Percentiles rank a stretch among this genome's conserved stretches.
phyloP scores from a whole-genome alignment of 2,888 invertebrate genomes.

The Adelognathus sp. region DNA sequence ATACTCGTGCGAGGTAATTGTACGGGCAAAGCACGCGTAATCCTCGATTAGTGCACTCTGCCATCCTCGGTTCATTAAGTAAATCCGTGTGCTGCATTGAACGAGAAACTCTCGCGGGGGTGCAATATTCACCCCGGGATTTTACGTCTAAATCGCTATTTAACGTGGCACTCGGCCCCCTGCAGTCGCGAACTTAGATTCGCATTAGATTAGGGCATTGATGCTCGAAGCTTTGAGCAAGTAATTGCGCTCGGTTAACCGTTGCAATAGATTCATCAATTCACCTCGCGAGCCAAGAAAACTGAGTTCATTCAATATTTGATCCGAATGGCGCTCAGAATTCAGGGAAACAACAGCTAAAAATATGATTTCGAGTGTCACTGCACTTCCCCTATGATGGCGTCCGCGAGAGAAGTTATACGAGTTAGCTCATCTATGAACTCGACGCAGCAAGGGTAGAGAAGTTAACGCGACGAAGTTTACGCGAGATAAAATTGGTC shows the following conservation, averaged over 20 bases:
- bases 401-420: conserved; percentile 1
- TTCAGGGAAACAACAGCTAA: too few species aligned
- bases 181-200: conserved; percentile 50
- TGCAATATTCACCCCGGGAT: conserved; percentile 22
- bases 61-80: conserved; percentile 45
- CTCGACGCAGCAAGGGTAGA: conserved; percentile 28
- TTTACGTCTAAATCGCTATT: conserved; percentile 49
- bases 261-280: too few species aligned
- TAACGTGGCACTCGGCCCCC: conserved; percentile 24
- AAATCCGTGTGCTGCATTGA: conserved; percentile 25
- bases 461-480: conserved; percentile 29
- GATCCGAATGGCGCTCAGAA: too few species aligned
- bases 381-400: conserved; percentile 39
- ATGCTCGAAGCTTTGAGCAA: conserved; percentile 36
- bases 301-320: too few species aligned
- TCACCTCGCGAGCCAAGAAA: too few species aligned
- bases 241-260: conserved; percentile 43
- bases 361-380: conserved; percentile 60
- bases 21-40: neutral
- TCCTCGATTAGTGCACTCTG: neutral
- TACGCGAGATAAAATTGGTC: conserved; percentile 56
- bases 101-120: conserved; percentile 3
- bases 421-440: conserved; percentile 14
- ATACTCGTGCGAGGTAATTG: neutral
- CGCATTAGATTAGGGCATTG: too few species aligned